Conservation (phyloP, 2,113 vertebrate species). For the Herpetotheres cachinnans region DNA sequence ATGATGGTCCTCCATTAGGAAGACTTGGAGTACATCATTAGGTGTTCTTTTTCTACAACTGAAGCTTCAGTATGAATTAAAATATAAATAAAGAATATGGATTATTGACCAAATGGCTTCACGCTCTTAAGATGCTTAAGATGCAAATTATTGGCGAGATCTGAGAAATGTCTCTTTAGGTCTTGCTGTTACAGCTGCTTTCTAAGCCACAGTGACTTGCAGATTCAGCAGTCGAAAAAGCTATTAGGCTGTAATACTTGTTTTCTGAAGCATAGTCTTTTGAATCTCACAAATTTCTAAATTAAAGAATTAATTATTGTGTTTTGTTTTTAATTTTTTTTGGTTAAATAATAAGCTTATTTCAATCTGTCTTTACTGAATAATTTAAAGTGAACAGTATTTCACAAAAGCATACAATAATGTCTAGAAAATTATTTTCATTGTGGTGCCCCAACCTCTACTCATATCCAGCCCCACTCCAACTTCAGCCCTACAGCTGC, state of each 20-base stretch:
- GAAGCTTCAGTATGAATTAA: constrained; percentile 9
- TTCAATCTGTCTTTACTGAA: not conserved
- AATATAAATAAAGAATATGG: constrained; percentile 21
- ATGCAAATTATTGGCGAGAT: constrained; percentile 7
- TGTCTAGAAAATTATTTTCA: not conserved
- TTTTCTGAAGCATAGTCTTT: not conserved
- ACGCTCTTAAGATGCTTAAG: not conserved
- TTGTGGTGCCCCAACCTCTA: not conserved
- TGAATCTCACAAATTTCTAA: not conserved
- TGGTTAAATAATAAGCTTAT: not conserved
- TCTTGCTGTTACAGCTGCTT: not conserved
- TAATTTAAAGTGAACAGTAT: not conserved
- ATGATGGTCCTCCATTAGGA: not conserved
- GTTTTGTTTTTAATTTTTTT: not conserved
- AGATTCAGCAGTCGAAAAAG: constrained; percentile 20
- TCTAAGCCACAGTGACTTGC: not conserved
- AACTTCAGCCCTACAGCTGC: not conserved
- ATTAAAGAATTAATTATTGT: not conserved
- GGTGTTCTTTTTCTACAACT: not conserved
- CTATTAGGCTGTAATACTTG: not conserved
- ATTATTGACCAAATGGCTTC: constrained; percentile 22
- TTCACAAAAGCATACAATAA: not conserved
- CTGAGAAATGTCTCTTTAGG: constrained; percentile 7
- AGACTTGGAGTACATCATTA: not conserved
- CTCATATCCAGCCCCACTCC: not conserved